Conservation (phyloP, 2,113 vertebrate species). For the Microtus ochrogaster region DNA sequence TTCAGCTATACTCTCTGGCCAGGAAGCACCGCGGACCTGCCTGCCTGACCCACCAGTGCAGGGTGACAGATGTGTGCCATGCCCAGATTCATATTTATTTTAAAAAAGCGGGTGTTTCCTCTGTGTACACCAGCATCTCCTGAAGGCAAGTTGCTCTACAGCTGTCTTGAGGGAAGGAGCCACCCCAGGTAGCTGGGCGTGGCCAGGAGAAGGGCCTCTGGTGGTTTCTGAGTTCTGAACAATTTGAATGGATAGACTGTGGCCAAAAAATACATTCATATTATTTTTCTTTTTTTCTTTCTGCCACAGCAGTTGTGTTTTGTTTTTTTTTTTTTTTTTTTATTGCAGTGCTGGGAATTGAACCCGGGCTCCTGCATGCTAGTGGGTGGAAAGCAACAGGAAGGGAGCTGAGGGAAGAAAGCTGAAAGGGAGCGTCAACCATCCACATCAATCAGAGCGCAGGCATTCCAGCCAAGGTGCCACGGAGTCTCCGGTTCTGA, state of each 20-base stretch:
- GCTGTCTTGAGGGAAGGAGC: neutral
- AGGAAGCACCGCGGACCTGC: neutral
- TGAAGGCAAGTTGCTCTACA: neutral
- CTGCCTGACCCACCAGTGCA: neutral
- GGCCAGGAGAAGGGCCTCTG: too few relatives aligned
- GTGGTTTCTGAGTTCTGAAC: neutral
- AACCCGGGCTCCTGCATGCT: neutral
- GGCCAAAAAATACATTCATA: neutral
- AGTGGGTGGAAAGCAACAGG: too few relatives aligned
- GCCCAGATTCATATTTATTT: neutral
- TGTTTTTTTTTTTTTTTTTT: neutral
- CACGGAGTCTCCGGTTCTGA: fast-evolving
- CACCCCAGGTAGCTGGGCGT: neutral
- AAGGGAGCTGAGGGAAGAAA: neutral
- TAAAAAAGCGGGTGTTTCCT: neutral
- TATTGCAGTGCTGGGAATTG: neutral
- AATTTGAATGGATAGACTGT: neutral
- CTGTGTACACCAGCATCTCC: neutral
- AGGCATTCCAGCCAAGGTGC: neutral
- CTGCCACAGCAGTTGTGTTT: neutral
- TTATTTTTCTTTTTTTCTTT: neutral
- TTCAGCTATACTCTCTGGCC: neutral
- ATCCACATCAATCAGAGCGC: neutral
- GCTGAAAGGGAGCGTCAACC: neutral
- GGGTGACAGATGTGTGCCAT: neutral